Evolutionary conservation across 1,140 invertebrate species (phyloP), one percentile per base, ranked within the genome.

Genomic region (Drosophila elegans): DNA sequence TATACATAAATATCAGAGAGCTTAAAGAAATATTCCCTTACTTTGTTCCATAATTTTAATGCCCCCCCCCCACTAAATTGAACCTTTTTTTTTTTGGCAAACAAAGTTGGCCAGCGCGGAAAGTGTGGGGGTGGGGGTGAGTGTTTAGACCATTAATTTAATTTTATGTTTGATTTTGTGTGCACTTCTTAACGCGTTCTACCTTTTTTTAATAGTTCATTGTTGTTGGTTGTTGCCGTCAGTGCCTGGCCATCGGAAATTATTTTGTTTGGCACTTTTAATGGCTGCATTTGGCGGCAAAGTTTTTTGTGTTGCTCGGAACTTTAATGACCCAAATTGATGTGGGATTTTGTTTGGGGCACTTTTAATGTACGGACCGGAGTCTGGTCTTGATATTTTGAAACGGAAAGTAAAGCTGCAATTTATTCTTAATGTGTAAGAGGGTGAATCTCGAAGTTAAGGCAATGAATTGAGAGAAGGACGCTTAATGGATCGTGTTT

Each of bases 281-380:
- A 86, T 86, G 82, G 77, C 73, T 86, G 83, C 82, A 88, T 82
- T 86, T 86, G 71, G 56, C 69, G 79, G 74, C 80, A 57, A 82
- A 82, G 74, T 85, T 85, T 84, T 67, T 57, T 74, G 42, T 71
- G 51, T 67, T 29, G 21, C 44, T 29, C 42, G 68, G 61, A 88
- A 83, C 74, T 86, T 86, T 88, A 86, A 86, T 86, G 83, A 78
- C 83, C 85, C 80, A 88, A 88, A 88, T 86, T 86, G 82, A 78
- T 82, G 83, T 71, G 83, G 74, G 63, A 85, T 71, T 82, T 78
- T 53, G 81, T 74, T 38, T 10, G 13, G 34, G 51, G 42, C 41
- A 55, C 34, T 69, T 56, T 71, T 71, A 71, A 56, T 71, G 61
- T 44, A 4, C 13, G 29, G 49, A 16, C 62, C 49, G 34, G 44